These are phyloP conservation scores for Heptranchias perlo DNA, from an alignment of 2,113 vertebrate genomes.

Conservation along the genomic window DNA sequence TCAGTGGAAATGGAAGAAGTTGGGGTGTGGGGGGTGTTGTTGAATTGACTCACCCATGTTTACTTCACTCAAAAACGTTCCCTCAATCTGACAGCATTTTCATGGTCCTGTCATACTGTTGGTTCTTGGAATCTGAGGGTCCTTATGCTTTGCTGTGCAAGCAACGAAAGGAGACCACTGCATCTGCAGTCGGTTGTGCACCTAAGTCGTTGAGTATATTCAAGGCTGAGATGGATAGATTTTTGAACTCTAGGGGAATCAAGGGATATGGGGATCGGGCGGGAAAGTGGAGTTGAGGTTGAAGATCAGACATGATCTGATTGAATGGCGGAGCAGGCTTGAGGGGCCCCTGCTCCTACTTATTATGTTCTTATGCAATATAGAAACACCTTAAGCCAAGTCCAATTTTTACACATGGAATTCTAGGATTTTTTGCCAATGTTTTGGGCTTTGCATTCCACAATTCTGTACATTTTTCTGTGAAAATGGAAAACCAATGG, in stretches of 20 bases:
- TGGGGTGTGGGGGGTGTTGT: too few relatives aligned
- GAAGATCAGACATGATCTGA: too few relatives aligned
- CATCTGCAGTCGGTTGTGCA: background rate
- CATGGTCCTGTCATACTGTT: background rate
- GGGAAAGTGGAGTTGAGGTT: too few relatives aligned
- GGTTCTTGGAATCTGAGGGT: background rate
- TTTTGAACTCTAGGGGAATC: too few relatives aligned
- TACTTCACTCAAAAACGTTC: background rate
- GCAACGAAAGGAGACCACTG: background rate
- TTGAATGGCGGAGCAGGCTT: too few relatives aligned
- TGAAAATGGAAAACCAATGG: background rate
- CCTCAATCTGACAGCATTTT: background rate
- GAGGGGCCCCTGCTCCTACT: too few relatives aligned
- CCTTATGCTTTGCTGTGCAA: background rate
- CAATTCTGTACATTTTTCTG: background rate
- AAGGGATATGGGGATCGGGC: too few relatives aligned
- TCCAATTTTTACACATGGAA: background rate
- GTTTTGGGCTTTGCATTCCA: background rate
- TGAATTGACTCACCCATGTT: background rate
- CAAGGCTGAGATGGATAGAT: too few relatives aligned
- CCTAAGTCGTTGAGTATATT: too few relatives aligned
- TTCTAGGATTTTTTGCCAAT: background rate
- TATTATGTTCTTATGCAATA: too few relatives aligned
- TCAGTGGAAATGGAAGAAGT: background rate
- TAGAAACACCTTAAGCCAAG: background rate